These are phyloP conservation scores for Hermaeophaga mercurialis DNA, from an alignment of 2,888 invertebrate species.

Conservation along the genomic window DNA sequence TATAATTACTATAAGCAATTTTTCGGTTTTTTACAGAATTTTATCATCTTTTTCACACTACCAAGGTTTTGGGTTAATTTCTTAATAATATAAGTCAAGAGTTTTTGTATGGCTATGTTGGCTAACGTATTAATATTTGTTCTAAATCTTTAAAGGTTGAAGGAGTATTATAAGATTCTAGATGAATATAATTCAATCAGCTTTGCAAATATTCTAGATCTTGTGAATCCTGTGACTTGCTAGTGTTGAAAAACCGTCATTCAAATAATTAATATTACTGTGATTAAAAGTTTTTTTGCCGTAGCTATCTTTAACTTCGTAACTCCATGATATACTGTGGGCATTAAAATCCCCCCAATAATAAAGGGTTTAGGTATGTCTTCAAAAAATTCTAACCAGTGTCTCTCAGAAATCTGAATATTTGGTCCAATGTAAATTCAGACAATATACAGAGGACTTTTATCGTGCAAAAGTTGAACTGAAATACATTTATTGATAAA, in stretches of 20 bases:
- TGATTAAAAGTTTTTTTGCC: not conserved
- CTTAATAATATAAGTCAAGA: not conserved
- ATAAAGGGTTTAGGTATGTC: not conserved
- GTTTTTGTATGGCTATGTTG: constrained; percentile 4
- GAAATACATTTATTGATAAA: too few relatives aligned
- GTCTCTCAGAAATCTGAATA: not conserved
- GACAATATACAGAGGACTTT: not conserved
- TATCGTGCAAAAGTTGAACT: not conserved
- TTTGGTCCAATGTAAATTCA: not conserved
- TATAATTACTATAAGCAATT: not conserved
- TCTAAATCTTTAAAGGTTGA: not conserved
- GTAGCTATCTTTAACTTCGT: not conserved
- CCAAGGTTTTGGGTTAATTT: constrained; percentile 10
- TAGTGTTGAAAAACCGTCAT: constrained; percentile 16
- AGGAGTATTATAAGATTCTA: not conserved
- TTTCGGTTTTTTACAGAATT: constrained; percentile 1
- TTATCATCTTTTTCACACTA: constrained; percentile 8
- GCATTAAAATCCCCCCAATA: too few relatives aligned
- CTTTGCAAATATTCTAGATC: not conserved
- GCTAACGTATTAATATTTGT: too few relatives aligned
- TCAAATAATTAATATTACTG: constrained; percentile 3
- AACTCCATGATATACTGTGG: not conserved
- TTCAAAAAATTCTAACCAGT: not conserved
- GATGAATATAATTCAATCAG: constrained; percentile 5
- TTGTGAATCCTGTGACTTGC: not conserved